Conservation (phyloP, 2,888 invertebrate genomes). For the Parelbella ahira region DNA sequence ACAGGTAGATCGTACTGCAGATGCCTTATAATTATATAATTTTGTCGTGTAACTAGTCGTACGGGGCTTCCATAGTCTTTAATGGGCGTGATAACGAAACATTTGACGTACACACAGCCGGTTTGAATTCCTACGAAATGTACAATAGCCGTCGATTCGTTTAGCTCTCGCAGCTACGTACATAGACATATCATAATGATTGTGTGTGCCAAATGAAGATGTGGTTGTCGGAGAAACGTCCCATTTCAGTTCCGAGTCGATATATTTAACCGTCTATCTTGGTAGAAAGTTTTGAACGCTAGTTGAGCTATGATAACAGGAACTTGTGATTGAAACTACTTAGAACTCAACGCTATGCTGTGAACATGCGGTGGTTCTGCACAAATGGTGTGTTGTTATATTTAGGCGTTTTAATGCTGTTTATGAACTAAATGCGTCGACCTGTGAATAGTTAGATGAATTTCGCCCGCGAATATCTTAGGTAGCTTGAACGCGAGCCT, state of each 20-base stretch:
- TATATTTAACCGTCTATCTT: slow-evolving; percentile 22
- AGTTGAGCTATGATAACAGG: slow-evolving; percentile 15
- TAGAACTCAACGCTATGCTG: slow-evolving; percentile 20
- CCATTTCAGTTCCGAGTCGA: slow-evolving; percentile 43
- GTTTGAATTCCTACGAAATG: slow-evolving; percentile 2
- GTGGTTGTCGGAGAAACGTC: slow-evolving; percentile 43
- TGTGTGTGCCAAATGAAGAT: slow-evolving; percentile 61
- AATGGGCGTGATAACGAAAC: slow-evolving; percentile 16
- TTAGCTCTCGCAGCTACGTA: slow-evolving; percentile 6
- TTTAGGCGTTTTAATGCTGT: slow-evolving; percentile 22
- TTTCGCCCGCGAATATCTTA: slow-evolving; percentile 24
- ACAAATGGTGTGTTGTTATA: slow-evolving; percentile 21
- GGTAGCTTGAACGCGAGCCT: slow-evolving; percentile 27
- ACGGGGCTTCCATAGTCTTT: slow-evolving; percentile 42
- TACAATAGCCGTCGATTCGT: slow-evolving; percentile 1
- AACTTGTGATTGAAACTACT: slow-evolving; percentile 22
- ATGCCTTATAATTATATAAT: slow-evolving; percentile 10
- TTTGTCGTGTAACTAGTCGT: slow-evolving; percentile 24
- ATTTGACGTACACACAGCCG: slow-evolving; percentile 7
- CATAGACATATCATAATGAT: slow-evolving; percentile 54
- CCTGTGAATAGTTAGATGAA: slow-evolving; percentile 15
- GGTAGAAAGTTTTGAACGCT: slow-evolving; percentile 16
- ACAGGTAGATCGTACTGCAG: slow-evolving; percentile 5
- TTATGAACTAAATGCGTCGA: slow-evolving; percentile 20
- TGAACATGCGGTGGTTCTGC: slow-evolving; percentile 17